Evolutionary conservation across 2,113 vertebrate genomes (phyloP), one percentile per base, ranked within the genome.

Genomic region (Callipepla squamata): DNA sequence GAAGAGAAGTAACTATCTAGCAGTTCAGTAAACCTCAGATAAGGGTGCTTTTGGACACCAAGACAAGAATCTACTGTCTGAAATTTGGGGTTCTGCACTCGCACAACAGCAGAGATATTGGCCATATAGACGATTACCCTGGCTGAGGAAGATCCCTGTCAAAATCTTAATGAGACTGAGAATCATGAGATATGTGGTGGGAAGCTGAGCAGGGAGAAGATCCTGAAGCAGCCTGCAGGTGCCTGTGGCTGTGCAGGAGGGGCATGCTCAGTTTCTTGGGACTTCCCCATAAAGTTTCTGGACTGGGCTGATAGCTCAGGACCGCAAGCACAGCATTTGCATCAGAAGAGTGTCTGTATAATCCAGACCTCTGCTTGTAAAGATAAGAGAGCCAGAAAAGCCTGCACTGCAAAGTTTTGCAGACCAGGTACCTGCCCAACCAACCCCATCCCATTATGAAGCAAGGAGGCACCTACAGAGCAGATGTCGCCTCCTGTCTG

Each of bases 211-310:
- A 28, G 69, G 85, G 57, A 59, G 72, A 55, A 80, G 13, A 12
- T 77, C 26, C 40, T 61, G 76, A 50, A 69, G 63, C 55, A 62
- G 50, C 34, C 90, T 1, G 0, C 22, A 77, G 45, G 42, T 87
- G 53, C 40, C 6, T 0, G 0, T 76, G 55, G 45, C 45, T 94
- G 25, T 80, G 48, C 4, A 45, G 76, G 19, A 74, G 21, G n/a
- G 23, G 0, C 10, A 6, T 73, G 4, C 23, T 74, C 47, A 83
- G 61, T 23, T 59, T 80, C 59, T 66, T n/a, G 17, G 65, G 55
- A 65, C 26, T 47, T 7, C 9, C 25, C 14, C 1, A 0, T 18
- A 55, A 7, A 61, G 22, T n/a, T 76, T n/a, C 40, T 57, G 13
- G 65, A 13, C 63, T 76, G 63, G 28, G 19, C 16, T 1, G 8